Evolutionary conservation across 2,797 vertebrate genomes (phyloP).

Genomic region (Gallinago solitaria): DNA sequence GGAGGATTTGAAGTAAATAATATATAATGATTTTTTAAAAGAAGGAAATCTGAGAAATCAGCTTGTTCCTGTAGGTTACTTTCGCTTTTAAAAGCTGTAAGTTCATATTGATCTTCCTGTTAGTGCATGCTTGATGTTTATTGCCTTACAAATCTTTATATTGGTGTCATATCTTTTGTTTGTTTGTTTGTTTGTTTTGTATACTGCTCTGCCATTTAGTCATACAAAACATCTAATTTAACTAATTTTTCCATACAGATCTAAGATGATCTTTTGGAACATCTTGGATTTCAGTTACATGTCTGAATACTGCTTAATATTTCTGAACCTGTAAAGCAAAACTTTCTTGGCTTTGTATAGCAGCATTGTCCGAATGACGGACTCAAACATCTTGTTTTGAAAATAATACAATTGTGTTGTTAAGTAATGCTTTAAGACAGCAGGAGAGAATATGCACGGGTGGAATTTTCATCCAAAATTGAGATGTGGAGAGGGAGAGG

Average conservation of each 20-base stretch:
- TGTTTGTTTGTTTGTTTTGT: neutral
- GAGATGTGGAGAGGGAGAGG: neutral
- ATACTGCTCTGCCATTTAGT: neutral
- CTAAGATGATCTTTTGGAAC: neutral
- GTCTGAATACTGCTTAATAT: neutral
- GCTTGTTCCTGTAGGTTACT: constrained; percentile 23
- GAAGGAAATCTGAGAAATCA: constrained; percentile 48
- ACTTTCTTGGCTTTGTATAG: neutral
- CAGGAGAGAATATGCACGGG: neutral
- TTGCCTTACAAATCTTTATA: neutral
- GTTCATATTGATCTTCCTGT: constrained; percentile 39
- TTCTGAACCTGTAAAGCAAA: neutral
- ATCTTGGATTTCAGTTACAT: neutral
- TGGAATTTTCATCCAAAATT: neutral
- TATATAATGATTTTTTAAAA: constrained; percentile 13
- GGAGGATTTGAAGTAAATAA: constrained; percentile 51
- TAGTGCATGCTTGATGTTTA: neutral
- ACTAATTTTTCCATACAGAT: neutral
- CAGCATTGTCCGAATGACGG: neutral
- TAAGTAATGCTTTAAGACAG: neutral
- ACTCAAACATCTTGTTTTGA: neutral
- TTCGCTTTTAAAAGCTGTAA: constrained; percentile 23
- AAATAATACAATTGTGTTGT: neutral
- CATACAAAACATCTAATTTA: neutral
- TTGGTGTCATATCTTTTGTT: neutral